These are phyloP conservation scores for Papilio polytes DNA, from an alignment of 1,140 invertebrate species.

Conservation along the genomic window DNA sequence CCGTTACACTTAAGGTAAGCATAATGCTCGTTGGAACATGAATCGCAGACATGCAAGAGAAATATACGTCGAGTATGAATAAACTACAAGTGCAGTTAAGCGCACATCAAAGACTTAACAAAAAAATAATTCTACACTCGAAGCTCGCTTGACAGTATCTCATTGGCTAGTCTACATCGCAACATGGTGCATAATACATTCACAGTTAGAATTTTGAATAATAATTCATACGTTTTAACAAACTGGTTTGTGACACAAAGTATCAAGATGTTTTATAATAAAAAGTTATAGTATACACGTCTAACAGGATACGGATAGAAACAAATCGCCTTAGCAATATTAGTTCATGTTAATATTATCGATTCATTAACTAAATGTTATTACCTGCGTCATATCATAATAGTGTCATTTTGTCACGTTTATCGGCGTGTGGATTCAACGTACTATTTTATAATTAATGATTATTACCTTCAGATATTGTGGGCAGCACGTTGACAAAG, in stretches of 20 bases:
- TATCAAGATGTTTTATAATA: neutral
- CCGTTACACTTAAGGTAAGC: constrained; percentile 29
- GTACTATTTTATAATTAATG: constrained; percentile 35
- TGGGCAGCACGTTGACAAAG: constrained; percentile 81
- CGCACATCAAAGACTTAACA: constrained; percentile 37
- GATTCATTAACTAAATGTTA: constrained; percentile 12
- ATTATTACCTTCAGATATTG: constrained; percentile 77
- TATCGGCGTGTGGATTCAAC: neutral
- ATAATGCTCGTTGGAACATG: constrained; percentile 21
- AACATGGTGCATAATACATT: constrained; percentile 34
- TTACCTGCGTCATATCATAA: constrained; percentile 13
- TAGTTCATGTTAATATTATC: neutral
- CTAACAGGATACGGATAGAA: neutral
- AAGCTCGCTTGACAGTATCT: constrained; percentile 14
- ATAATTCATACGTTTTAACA: constrained; percentile 33
- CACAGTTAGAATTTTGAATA: constrained; percentile 40
- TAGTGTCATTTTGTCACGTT: constrained; percentile 27
- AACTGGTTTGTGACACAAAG: constrained; percentile 36
- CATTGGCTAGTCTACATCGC: neutral
- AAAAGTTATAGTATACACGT: neutral
- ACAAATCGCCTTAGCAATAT: neutral
- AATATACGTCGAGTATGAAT: constrained; percentile 43
- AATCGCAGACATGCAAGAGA: constrained; percentile 45
- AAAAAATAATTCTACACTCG: constrained; percentile 21
- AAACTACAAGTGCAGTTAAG: constrained; percentile 55